Evolutionary conservation across 2,797 vertebrate species (phyloP), one percentile per base, ranked within the genome.

Genomic region (Poeciliopsis gracilis): DNA sequence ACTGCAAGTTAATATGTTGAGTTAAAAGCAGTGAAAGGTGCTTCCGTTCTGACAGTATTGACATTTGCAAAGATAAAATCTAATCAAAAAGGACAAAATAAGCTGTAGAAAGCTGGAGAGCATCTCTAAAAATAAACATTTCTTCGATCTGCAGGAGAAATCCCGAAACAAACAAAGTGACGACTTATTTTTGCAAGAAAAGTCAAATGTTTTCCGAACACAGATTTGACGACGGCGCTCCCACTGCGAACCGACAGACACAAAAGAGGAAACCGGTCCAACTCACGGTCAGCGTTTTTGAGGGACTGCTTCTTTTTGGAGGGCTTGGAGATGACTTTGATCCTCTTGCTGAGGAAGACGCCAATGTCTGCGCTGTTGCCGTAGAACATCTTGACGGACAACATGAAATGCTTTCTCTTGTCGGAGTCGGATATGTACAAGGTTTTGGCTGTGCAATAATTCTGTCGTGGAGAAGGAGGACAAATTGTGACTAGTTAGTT

Each of bases 371-470:
- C 94, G 41, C 98, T 99, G 95, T 99, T 99, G 86, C 98, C 98
- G 82, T 99, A 99, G 92, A 99, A 98, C 98, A 99, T 99, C 96
- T 99, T 99, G 82, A 99, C 98, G 0, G 98, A 99, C 94, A 99
- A 95, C 98, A 99, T 99, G 97, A 99, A 99, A 96, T 99, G 98
- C 95, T 99, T 99, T 95, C 98, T 97, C 94, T 99, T 99, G 96
- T 99, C 98, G 12, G 98, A 99, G 95, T 99, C 98, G 63, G 98
- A 99, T 97, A 99, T 99, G 96, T 99, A 99, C 96, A 99, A 97
- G 74, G 98, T 99, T 97, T 99, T 99, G 94, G 98, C 98, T 93
- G 98, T 99, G 96, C 98, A 99, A 97, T 98, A 99, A 92, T 99
- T 99, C 98, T 99, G 95, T 10, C 11, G 61, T 9, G 5, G 46